A percentile compares a stretch with the other conserved stretches of the same genome.
Conservation (phyloP, 30 jellyfish, hydroid and myxozoan genomes). For the Hydractinia echinata region DNA sequence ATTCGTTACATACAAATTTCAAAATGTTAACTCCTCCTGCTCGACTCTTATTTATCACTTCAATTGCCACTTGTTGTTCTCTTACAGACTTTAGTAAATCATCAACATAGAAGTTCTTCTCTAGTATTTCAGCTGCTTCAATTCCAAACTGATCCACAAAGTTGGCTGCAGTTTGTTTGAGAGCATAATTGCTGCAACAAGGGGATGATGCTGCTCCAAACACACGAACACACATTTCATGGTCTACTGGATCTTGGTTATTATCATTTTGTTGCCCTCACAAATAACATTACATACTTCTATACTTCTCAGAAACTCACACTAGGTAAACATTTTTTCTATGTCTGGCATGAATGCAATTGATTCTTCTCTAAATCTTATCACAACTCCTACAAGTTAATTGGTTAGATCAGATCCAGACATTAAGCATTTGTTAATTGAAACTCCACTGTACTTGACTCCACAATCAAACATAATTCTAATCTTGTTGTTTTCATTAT, state of each 20-base stretch:
- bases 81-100: too few relatives aligned
- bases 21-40: background rate
- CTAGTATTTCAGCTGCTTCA: background rate
- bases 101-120: background rate
- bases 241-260: background rate
- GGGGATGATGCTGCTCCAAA: conserved; percentile 16
- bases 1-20: conserved; percentile 6
- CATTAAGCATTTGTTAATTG: background rate
- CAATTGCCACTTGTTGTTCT: background rate
- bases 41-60: background rate
- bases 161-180: conserved; percentile 1
- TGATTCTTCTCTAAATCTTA: background rate
- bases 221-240: background rate
- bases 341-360: conserved; percentile 21
- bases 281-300: conserved; percentile 18
- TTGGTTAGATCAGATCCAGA: conserved; percentile 41
- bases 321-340: background rate
- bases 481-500: too few relatives aligned
- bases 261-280: conserved; percentile 20
- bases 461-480: conserved; percentile 33
- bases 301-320: conserved; percentile 25
- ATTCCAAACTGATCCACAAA: background rate
- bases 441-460: conserved; percentile 37
- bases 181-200: background rate
- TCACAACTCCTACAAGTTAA: background rate